phyloP scores from a whole-genome alignment of 92 coral and sea anemone genomes.

The Phenganax subtilis region DNA sequence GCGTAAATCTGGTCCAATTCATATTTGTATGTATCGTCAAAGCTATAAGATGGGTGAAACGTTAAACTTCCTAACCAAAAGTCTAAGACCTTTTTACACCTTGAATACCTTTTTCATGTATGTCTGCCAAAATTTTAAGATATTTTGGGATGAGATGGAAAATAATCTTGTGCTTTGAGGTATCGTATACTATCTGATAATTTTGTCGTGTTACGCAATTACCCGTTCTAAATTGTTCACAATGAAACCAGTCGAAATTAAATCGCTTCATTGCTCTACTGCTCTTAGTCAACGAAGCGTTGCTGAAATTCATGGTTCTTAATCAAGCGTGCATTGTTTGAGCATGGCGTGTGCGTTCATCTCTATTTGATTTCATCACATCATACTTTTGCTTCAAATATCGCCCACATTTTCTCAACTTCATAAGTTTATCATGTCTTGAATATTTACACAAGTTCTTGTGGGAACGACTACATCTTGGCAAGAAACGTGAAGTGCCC shows the following conservation, averaged over 20 bases:
- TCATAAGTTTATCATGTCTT: neutral
- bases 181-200: neutral
- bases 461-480: neutral
- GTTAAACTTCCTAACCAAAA: too few relatives aligned
- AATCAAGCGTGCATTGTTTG: constrained; percentile 42
- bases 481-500: neutral
- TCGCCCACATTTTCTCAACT: neutral
- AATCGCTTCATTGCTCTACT: constrained; percentile 34
- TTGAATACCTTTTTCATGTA: too few relatives aligned
- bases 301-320: constrained; percentile 15
- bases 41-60: too few relatives aligned
- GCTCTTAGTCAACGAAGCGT: constrained; percentile 9
- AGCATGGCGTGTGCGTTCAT: constrained; percentile 32
- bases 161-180: too few relatives aligned
- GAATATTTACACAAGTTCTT: neutral
- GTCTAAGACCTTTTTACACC: too few relatives aligned
- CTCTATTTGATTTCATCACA: constrained; percentile 7
- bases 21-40: too few relatives aligned
- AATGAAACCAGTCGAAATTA: neutral
- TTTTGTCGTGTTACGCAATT: constrained; percentile 9
- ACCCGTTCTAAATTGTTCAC: neutral
- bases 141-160: too few relatives aligned
- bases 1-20: too few relatives aligned
- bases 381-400: neutral
- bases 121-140: too few relatives aligned